These are phyloP conservation scores for Sepioteuthis lessoniana DNA, from an alignment of 2,888 invertebrate genomes.

Conservation along the genomic window DNA sequence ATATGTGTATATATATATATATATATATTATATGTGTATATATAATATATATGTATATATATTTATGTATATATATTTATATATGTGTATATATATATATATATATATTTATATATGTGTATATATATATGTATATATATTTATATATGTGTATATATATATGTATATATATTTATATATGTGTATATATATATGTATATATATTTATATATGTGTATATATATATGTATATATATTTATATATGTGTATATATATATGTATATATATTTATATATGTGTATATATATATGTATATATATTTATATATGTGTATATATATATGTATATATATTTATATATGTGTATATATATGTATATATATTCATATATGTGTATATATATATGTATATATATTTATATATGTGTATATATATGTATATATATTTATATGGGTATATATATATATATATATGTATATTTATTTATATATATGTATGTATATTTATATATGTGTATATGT, in stretches of 20 bases:
- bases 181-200: not conserved
- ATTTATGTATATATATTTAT: not conserved
- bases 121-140: not conserved
- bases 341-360: constrained; percentile 25
- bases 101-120: not conserved
- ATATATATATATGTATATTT: not conserved
- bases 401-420: not conserved
- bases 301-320: constrained; percentile 19
- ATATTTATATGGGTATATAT: not conserved
- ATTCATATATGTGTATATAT: not conserved
- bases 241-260: constrained; percentile 36
- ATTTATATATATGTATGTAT: constrained; percentile 4
- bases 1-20: not conserved
- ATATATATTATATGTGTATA: not conserved
- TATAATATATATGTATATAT: not conserved
- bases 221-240: constrained; percentile 35
- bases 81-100: not conserved
- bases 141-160: not conserved
- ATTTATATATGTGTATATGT: constrained; percentile 20
- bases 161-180: not conserved
- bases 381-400: constrained; percentile 3
- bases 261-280: not conserved
- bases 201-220: constrained; percentile 10
- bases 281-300: not conserved
- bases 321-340: not conserved